Conservation (phyloP, 2,113 vertebrate species). For the Piaya cayana region DNA sequence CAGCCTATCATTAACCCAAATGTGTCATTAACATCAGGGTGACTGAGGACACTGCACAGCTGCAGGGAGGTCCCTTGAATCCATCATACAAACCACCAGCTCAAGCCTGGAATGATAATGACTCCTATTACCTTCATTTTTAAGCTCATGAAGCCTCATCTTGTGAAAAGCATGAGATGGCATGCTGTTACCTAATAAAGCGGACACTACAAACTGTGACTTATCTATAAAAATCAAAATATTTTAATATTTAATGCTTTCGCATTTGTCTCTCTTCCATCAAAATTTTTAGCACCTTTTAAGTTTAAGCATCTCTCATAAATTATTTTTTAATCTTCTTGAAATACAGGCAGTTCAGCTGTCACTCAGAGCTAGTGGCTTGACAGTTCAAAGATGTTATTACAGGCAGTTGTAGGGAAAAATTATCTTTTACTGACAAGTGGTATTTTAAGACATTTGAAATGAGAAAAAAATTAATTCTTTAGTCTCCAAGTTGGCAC, state of each 20-base stretch:
- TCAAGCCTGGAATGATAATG: not conserved
- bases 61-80: not conserved
- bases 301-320: conserved; percentile 5
- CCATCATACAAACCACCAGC: not conserved
- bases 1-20: not conserved
- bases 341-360: conserved; percentile 23
- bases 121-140: not conserved
- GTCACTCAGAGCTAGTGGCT: conserved; percentile 11
- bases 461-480: conserved; percentile 33
- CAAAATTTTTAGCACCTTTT: not conserved
- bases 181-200: not conserved
- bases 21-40: accelerated
- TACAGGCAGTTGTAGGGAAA: not conserved
- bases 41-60: accelerated
- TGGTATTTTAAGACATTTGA: conserved; percentile 36
- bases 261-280: not conserved
- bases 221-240: not conserved
- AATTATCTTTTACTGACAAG: conserved; percentile 37
- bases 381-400: conserved; percentile 58
- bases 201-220: not conserved
- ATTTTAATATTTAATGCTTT: not conserved
- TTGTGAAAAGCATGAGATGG: accelerated
- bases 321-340: conserved; percentile 34
- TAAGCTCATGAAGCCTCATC: not conserved
- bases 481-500: conserved; percentile 1